Evolutionary conservation across 2,113 vertebrate genomes (phyloP).

Genomic region (Onychostoma macrolepis): DNA sequence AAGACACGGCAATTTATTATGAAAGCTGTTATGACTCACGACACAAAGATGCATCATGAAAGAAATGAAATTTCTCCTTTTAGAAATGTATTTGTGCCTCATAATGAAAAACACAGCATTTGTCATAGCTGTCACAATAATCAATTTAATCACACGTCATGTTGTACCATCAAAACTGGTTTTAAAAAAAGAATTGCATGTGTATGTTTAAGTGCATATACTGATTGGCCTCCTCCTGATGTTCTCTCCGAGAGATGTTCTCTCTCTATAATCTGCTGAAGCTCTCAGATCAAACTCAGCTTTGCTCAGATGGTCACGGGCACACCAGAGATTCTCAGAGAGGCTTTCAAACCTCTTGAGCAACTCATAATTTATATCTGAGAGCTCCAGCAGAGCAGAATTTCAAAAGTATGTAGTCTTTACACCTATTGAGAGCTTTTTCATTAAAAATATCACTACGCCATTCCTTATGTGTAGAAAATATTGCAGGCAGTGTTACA

Average conservation of each 20-base stretch:
- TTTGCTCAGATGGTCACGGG: conserved; percentile 4
- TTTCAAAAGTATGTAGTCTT: not conserved
- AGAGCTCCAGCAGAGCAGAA: not conserved
- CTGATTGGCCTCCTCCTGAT: conserved; percentile 5
- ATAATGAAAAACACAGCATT: not conserved
- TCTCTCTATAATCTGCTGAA: not conserved
- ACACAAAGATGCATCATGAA: not conserved
- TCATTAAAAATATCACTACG: not conserved
- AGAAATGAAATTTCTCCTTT: not conserved
- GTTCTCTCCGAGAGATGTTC: not conserved
- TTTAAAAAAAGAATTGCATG: not conserved
- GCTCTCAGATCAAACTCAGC: conserved; percentile 6
- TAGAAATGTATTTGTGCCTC: conserved; percentile 9
- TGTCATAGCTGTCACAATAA: not conserved
- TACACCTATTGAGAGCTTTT: not conserved
- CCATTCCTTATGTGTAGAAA: not conserved
- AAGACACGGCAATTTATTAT: conserved; percentile 28
- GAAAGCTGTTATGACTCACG: conserved; percentile 8
- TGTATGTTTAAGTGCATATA: not conserved
- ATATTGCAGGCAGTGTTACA: not conserved
- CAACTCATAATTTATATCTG: not conserved
- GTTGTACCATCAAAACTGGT: not conserved
- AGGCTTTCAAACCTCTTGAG: not conserved
- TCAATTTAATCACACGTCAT: not conserved
- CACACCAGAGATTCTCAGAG: not conserved